Evolutionary conservation across 2,113 vertebrate genomes (phyloP).

Genomic region (Steatornis caripensis): DNA sequence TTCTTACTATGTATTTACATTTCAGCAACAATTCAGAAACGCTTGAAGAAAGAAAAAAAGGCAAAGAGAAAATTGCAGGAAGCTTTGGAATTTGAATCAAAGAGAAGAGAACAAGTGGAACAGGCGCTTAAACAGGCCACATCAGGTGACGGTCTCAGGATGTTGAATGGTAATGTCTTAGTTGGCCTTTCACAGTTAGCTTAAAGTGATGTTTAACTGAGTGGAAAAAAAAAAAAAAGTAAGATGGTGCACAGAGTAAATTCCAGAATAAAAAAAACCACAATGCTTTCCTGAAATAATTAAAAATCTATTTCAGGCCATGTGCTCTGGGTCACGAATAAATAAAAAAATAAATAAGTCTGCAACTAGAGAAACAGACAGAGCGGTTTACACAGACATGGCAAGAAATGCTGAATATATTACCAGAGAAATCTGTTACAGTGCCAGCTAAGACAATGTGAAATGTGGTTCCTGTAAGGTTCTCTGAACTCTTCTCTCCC

Average conservation of each 20-base stretch:
- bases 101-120: conserved; percentile 86
- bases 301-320: conserved; percentile 34
- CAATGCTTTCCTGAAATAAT: conserved; percentile 29
- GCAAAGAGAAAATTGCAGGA: conserved; percentile 92
- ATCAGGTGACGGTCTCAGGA: conserved; percentile 79
- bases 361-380: conserved; percentile 17
- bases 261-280: background rate
- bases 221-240: background rate
- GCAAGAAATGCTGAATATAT: conserved; percentile 48
- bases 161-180: conserved; percentile 79
- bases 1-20: background rate
- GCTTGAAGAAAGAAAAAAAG: conserved; percentile 92
- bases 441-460: conserved; percentile 61
- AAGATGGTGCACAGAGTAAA: background rate
- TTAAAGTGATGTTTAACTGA: conserved; percentile 22
- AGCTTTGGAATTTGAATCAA: conserved; percentile 87
- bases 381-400: conserved; percentile 18
- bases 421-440: conserved; percentile 51
- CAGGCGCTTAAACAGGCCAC: conserved; percentile 84
- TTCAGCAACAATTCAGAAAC: conserved; percentile 87
- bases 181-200: conserved; percentile 25
- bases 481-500: conserved; percentile 56
- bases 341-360: conserved; percentile 37
- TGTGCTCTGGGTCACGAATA: conserved; percentile 25
- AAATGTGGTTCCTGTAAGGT: conserved; percentile 49